These are phyloP conservation scores for Perodicticus potto DNA, from an alignment of 2,797 vertebrate genomes.

Conservation along the genomic window DNA sequence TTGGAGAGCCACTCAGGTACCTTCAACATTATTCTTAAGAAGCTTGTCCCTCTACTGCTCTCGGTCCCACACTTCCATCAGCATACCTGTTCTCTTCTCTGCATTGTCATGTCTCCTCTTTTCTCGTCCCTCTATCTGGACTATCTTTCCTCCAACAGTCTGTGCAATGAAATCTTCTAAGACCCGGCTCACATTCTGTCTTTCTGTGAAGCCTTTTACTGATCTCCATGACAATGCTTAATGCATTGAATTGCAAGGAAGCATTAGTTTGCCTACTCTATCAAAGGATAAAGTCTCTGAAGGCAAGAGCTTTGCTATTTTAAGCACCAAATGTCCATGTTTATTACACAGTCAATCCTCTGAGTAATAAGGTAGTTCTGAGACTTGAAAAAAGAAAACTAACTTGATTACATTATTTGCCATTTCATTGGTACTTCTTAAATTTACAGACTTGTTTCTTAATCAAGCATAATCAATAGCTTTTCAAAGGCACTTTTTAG, in stretches of 20 bases:
- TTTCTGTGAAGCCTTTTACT: not conserved
- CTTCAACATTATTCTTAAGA: not conserved
- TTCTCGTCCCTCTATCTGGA: not conserved
- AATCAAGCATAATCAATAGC: not conserved
- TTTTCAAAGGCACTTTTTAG: not conserved
- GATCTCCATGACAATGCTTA: not conserved
- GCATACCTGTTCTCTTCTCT: not conserved
- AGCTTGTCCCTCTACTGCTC: not conserved
- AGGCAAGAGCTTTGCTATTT: not conserved
- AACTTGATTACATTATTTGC: not conserved
- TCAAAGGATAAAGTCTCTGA: not conserved
- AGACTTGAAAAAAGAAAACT: not conserved
- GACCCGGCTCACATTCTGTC: not conserved
- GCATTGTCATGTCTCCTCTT: not conserved
- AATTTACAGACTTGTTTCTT: slow-evolving; percentile 30
- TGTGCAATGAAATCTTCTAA: not conserved
- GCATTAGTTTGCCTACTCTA: too few relatives aligned
- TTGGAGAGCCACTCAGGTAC: not conserved
- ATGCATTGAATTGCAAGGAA: not conserved
- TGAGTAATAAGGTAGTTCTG: not conserved
- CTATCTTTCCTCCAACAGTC: not conserved
- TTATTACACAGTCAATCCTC: not conserved
- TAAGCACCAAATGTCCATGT: not conserved
- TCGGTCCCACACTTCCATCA: not conserved
- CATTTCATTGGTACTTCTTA: not conserved